Base-by-base conservation (phyloP, 1,140 invertebrate genomes). In the Sminthurinus signatus region DNA sequence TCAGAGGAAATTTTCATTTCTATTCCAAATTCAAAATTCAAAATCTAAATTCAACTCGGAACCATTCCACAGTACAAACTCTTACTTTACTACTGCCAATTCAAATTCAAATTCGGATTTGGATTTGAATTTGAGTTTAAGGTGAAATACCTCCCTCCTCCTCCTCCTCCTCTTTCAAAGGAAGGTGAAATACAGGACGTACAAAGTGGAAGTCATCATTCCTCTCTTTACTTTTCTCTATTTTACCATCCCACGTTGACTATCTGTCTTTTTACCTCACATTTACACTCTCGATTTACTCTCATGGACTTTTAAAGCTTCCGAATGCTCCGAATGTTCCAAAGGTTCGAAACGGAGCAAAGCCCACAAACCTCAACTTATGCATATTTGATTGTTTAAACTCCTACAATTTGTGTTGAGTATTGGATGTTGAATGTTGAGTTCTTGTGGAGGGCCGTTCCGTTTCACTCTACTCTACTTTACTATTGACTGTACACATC, bases 1-100 rank as follows among this genome's bases (percentile, higher is more conserved):
- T n/a, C n/a, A n/a, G n/a, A n/a, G n/a, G n/a, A 46, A 46, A 21
- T 46, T 46, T 46, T 19, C 44, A 46, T 46, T 46, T 46, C 44
- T 19, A 46, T 46, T 46, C 44, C 44, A n/a, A 17, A 46, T n/a
- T n/a, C 21, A 10, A 10, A 10, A 39, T 17, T 39, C 36, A 10
- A 8, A 10, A 10, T 39, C 36, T 39, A 39, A 10, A 10, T 39
- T 39, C 36, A 10, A 46, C 21, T n/a, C 15, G 17, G 36, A 8
- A 39, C 36, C 36, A 39, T 39, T 8, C n/a, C n/a, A n/a, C n/a
- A n/a, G n/a, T n/a, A n/a, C n/a, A n/a, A n/a, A n/a, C n/a, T n/a
- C n/a, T n/a, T n/a, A n/a, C n/a, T n/a, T n/a, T n/a, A n/a, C n/a
- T n/a, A n/a, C n/a, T n/a, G n/a, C n/a, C n/a, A n/a, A n/a, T n/a